phyloP scores from a whole-genome alignment of 1,140 invertebrate genomes.

The Polyergus mexicanus region DNA sequence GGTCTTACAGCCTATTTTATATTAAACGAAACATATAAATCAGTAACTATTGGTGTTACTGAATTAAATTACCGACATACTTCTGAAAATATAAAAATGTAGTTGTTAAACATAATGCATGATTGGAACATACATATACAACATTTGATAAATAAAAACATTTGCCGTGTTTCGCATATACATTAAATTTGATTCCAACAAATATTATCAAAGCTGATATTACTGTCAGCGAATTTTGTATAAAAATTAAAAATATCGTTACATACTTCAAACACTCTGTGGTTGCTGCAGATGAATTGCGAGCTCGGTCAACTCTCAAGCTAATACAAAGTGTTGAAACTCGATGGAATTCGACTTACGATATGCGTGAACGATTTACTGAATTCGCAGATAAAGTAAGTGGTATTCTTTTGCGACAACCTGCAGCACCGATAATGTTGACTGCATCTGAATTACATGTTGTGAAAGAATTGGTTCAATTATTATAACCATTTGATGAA shows the following conservation, averaged over 20 bases:
- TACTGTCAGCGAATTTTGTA: background rate
- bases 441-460: conserved; percentile 15
- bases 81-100: conserved; percentile 31
- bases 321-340: conserved; percentile 31
- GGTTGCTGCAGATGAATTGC: conserved; percentile 30
- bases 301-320: background rate
- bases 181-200: too few species aligned
- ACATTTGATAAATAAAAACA: too few species aligned
- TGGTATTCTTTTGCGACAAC: background rate
- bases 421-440: conserved; percentile 30
- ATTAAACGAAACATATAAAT: background rate
- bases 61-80: conserved; percentile 19
- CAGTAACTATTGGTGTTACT: conserved; percentile 10
- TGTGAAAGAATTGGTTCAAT: conserved; percentile 4
- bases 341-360: background rate
- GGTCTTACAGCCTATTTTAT: conserved; percentile 18
- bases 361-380: conserved; percentile 8
- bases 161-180: too few species aligned
- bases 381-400: conserved; percentile 22
- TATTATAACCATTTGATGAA: conserved; percentile 13
- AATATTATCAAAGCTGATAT: too few species aligned
- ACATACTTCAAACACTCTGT: conserved; percentile 24
- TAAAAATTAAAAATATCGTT: conserved; percentile 14
- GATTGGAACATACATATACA: too few species aligned
- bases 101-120: conserved; percentile 19